A percentile compares a stretch with the other conserved stretches of the same genome.
These are phyloP conservation scores for Chaetogeoica ovagalla DNA, from an alignment of 2,888 invertebrate genomes.

Conservation along the genomic window DNA sequence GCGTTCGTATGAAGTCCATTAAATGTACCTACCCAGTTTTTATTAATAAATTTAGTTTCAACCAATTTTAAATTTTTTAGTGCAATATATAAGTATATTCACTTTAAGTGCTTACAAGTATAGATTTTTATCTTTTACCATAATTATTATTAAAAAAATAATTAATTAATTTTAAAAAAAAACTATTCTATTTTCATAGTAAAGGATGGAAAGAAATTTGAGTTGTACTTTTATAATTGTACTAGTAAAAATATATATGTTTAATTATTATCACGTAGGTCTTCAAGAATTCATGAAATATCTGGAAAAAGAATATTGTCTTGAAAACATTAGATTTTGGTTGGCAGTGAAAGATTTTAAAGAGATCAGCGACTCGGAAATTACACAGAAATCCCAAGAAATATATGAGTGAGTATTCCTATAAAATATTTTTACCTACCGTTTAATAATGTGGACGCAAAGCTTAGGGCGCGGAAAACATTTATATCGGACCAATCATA, in stretches of 20 bases:
- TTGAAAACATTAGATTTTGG: slow-evolving; percentile 98
- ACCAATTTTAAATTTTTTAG: too few species aligned
- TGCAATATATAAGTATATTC: too few species aligned
- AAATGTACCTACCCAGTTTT: too few species aligned
- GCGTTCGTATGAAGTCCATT: too few species aligned
- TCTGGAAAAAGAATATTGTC: slow-evolving; percentile 94
- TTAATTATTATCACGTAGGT: slow-evolving; percentile 60
- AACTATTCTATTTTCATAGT: too few species aligned
- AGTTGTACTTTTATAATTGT: too few species aligned
- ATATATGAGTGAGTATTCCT: slow-evolving; percentile 80
- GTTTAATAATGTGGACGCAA: background rate
- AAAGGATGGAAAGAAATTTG: too few species aligned
- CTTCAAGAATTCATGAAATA: slow-evolving; percentile 91
- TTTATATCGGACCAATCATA: background rate
- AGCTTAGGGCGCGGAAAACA: background rate
- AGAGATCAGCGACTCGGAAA: slow-evolving; percentile 81
- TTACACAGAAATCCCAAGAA: slow-evolving; percentile 78
- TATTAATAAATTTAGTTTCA: too few species aligned
- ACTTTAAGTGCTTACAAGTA: too few species aligned
- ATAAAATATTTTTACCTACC: background rate
- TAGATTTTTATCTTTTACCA: too few species aligned
- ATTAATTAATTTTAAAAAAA: too few species aligned
- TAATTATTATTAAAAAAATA: too few species aligned
- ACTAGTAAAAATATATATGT: background rate
- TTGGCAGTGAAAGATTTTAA: slow-evolving; percentile 89